phyloP scores from a whole-genome alignment of 2,113 vertebrate species.

The Salvelinus sp. region DNA sequence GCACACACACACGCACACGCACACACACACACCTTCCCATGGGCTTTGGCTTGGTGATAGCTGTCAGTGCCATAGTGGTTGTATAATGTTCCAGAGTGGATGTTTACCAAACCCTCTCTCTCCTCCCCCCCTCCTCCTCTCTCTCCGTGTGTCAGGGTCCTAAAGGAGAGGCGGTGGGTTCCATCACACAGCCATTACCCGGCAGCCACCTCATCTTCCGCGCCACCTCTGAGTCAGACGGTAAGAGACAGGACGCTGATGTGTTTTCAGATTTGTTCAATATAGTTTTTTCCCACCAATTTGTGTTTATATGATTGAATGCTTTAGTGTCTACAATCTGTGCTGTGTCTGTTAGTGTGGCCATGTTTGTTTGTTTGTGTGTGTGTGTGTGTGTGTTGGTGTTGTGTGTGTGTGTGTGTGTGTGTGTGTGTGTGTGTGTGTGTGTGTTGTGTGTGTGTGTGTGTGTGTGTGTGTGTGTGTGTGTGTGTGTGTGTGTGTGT shows the following conservation, averaged over 20 bases:
- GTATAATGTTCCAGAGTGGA: too few relatives aligned
- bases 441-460: too few relatives aligned
- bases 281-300: not conserved
- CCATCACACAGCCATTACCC: slow-evolving; percentile 96
- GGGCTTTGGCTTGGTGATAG: not conserved
- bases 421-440: too few relatives aligned
- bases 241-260: slow-evolving; percentile 70
- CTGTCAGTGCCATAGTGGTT: too few relatives aligned
- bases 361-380: not conserved
- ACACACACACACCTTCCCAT: not conserved
- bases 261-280: not conserved
- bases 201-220: slow-evolving; percentile 98
- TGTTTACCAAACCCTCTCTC: not conserved
- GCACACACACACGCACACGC: not conserved
- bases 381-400: not conserved
- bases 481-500: too few relatives aligned
- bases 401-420: too few relatives aligned
- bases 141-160: slow-evolving; percentile 81
- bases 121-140: not conserved
- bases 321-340: not conserved
- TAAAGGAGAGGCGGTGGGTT: slow-evolving; percentile 96
- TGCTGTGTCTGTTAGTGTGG: not conserved
- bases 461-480: too few relatives aligned
- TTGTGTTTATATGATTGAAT: slow-evolving; percentile 5
- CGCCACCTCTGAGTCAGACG: slow-evolving; percentile 95